Percentiles rank a stretch among this genome's conserved stretches.
phyloP scores from a whole-genome alignment of 2,113 vertebrate species.

The Empidonax traillii region DNA sequence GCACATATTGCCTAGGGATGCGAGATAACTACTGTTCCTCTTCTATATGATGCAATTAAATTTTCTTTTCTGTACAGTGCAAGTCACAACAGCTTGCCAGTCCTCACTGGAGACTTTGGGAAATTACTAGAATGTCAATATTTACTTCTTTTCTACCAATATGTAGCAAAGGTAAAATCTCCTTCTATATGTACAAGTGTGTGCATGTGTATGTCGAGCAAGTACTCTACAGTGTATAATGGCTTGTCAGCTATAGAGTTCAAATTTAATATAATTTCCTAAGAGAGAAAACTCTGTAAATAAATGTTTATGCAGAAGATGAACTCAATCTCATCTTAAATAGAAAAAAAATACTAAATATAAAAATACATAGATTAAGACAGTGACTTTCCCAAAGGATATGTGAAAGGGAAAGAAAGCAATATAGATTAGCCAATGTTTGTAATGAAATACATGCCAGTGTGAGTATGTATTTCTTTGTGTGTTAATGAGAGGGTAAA shows the following conservation, averaged over 20 bases:
- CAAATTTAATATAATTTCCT: not conserved
- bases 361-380: not conserved
- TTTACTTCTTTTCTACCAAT: not conserved
- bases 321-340: not conserved
- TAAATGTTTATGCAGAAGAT: conserved; percentile 12
- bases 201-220: not conserved
- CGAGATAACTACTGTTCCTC: not conserved
- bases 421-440: not conserved
- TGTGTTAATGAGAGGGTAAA: not conserved
- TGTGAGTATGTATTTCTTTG: not conserved
- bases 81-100: not conserved
- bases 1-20: not conserved
- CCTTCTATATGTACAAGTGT: not conserved
- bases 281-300: not conserved
- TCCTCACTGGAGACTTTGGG: not conserved
- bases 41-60: not conserved
- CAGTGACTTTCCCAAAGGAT: not conserved
- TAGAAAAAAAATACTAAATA: not conserved
- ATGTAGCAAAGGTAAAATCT: not conserved
- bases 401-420: not conserved
- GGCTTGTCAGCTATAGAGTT: not conserved
- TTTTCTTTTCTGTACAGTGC: not conserved
- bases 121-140: not conserved
- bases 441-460: not conserved
- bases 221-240: not conserved